phyloP scores from a whole-genome alignment of 2,113 vertebrate genomes.

The Bettongia penicillata region DNA sequence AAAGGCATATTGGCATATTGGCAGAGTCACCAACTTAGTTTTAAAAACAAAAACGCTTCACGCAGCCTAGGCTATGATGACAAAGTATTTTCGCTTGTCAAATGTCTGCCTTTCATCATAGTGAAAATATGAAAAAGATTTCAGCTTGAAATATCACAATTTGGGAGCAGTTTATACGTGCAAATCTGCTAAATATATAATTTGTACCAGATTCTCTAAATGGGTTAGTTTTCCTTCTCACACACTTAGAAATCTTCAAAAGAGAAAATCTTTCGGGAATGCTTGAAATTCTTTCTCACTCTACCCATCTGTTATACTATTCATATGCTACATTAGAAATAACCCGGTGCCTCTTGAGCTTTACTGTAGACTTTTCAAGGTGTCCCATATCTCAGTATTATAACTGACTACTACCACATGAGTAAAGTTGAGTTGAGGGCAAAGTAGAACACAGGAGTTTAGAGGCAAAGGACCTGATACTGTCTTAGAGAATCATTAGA shows the following conservation, averaged over 20 bases:
- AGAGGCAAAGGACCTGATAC: neutral
- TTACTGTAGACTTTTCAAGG: neutral
- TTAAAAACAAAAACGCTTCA: neutral
- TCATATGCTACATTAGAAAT: constrained; percentile 12
- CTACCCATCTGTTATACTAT: neutral
- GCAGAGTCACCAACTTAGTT: neutral
- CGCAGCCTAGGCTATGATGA: neutral
- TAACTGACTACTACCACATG: neutral
- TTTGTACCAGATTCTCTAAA: constrained; percentile 40
- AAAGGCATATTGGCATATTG: neutral
- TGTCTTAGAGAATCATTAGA: neutral
- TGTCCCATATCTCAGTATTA: neutral
- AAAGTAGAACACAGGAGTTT: neutral
- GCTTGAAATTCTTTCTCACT: neutral
- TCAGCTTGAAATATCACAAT: constrained; percentile 18
- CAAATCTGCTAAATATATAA: constrained; percentile 3
- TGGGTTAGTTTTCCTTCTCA: constrained; percentile 2
- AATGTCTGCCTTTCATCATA: neutral
- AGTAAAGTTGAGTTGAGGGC: neutral
- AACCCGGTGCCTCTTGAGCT: neutral
- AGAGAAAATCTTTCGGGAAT: constrained; percentile 22
- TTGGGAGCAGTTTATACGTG: constrained; percentile 10
- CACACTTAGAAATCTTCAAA: neutral
- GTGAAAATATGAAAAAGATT: neutral
- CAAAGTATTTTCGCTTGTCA: constrained; percentile 2